Conservation (phyloP, 2,888 invertebrate species). For the Fragum sueziense region DNA sequence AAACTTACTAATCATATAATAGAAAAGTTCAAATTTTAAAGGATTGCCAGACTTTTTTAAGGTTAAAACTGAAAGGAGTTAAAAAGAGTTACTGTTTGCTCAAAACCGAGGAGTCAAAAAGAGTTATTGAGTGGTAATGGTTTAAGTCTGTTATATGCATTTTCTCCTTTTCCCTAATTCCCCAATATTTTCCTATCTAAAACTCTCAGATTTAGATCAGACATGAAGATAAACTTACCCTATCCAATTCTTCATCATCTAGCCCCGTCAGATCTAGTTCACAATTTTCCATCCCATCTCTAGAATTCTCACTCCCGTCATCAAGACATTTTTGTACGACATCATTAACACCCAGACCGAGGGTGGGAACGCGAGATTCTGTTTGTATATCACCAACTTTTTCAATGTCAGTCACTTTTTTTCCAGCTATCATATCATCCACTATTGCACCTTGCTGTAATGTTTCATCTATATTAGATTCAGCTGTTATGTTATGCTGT, state of each 20-base stretch:
- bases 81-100: too few relatives aligned
- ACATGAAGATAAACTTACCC: conserved; percentile 82
- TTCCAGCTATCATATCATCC: neutral
- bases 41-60: too few relatives aligned
- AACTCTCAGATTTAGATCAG: too few relatives aligned
- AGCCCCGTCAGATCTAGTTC: conserved; percentile 88
- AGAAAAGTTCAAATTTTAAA: too few relatives aligned
- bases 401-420: neutral
- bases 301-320: conserved; percentile 49
- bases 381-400: neutral
- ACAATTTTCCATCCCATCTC: conserved; percentile 69
- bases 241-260: conserved; percentile 95
- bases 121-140: too few relatives aligned
- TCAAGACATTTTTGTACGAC: conserved; percentile 78
- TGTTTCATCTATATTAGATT: neutral
- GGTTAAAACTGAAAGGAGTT: too few relatives aligned
- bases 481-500: neutral
- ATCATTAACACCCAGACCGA: conserved; percentile 34
- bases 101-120: too few relatives aligned
- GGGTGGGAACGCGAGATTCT: conserved; percentile 21
- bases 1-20: too few relatives aligned
- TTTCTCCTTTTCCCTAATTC: too few relatives aligned
- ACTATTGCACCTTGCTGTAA: conserved; percentile 9
- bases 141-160: too few relatives aligned
- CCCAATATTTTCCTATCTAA: too few relatives aligned